Evolutionary conservation across 2,888 invertebrate species (phyloP).

Genomic region (Phoenoteleia sp.): DNA sequence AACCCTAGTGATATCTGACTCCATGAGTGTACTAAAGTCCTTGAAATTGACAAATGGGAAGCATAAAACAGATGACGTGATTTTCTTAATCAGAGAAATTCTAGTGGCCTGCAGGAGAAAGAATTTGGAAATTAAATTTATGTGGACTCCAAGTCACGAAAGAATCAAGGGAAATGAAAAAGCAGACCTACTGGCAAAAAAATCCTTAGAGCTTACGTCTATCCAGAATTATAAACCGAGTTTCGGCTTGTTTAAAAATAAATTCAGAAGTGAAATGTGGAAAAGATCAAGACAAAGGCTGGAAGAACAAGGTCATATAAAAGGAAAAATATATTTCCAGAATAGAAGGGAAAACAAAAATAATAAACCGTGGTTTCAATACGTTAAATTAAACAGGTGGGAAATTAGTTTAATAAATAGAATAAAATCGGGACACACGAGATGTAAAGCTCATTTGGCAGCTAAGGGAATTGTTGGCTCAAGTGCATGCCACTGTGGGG

Average conservation of each 20-base stretch:
- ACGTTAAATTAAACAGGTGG: background rate
- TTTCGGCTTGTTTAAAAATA: too few species aligned
- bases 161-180: constrained; percentile 8
- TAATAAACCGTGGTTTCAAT: background rate
- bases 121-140: background rate
- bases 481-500: background rate
- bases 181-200: background rate
- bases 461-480: background rate
- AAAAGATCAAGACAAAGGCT: background rate
- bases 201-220: background rate
- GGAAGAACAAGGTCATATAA: background rate
- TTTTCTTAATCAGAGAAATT: background rate
- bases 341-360: background rate
- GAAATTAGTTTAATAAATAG: background rate
- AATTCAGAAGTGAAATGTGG: too few species aligned
- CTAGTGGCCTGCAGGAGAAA: too few species aligned
- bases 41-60: background rate
- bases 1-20: background rate
- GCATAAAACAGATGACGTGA: background rate
- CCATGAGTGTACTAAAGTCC: background rate
- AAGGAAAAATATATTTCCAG: background rate
- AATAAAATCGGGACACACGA: background rate
- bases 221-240: too few species aligned
- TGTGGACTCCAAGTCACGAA: constrained; percentile 5
- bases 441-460: background rate